These are phyloP conservation scores for Vombatus ursinus DNA, from an alignment of 2,113 vertebrate genomes.

Conservation along the genomic window DNA sequence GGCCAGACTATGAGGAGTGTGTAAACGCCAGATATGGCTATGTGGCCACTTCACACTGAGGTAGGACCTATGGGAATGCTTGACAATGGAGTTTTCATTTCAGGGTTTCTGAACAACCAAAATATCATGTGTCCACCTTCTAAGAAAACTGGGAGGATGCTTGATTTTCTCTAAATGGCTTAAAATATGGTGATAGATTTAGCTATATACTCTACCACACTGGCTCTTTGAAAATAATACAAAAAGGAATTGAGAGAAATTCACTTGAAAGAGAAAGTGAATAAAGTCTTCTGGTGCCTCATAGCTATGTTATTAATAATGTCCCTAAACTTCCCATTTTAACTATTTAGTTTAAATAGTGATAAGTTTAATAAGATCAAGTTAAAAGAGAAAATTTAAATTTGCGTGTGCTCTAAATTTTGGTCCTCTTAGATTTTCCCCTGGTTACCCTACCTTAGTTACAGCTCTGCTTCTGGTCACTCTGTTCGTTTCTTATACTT, in stretches of 20 bases:
- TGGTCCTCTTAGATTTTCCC: background rate
- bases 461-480: background rate
- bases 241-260: conserved; percentile 22
- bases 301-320: background rate
- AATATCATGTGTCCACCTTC: background rate
- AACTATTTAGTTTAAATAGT: background rate
- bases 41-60: too few relatives aligned
- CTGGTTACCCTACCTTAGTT: background rate
- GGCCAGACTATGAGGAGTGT: too few relatives aligned
- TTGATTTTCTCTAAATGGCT: background rate
- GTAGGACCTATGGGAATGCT: background rate
- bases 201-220: background rate
- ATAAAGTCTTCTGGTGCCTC: background rate
- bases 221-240: conserved; percentile 24
- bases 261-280: conserved; percentile 10
- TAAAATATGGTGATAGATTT: background rate
- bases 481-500: background rate
- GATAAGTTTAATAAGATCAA: background rate
- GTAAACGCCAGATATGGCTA: too few relatives aligned
- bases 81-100: background rate
- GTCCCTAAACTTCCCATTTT: background rate
- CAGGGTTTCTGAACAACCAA: background rate
- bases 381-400: background rate
- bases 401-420: background rate
- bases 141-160: background rate